A percentile compares a stretch with the other conserved stretches of the same genome.
Evolutionary conservation across 1,140 invertebrate genomes (phyloP).

Genomic region (Arctopsyche grandis): DNA sequence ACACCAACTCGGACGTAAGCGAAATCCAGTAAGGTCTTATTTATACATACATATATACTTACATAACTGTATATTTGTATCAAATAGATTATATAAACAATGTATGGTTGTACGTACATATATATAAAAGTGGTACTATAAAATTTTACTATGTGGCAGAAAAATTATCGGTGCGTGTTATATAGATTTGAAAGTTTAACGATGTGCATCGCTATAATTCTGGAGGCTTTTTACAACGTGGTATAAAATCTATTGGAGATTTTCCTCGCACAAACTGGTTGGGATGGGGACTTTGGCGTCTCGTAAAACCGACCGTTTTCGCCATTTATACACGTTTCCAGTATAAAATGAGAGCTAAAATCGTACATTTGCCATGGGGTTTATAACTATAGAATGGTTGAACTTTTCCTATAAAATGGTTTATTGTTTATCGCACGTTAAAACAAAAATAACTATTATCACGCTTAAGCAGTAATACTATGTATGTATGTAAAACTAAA

Average conservation of each 20-base stretch:
- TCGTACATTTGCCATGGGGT: not conserved
- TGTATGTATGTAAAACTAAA: too few species aligned
- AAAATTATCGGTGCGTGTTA: too few species aligned
- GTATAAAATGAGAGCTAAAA: constrained; percentile 2
- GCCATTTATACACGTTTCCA: not conserved
- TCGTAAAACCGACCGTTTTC: constrained; percentile 4
- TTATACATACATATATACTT: too few species aligned
- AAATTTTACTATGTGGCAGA: too few species aligned
- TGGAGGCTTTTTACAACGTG: not conserved
- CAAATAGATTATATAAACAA: too few species aligned
- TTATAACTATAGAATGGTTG: constrained; percentile 11
- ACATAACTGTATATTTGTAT: too few species aligned
- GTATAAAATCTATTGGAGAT: not conserved
- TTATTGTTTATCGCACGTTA: constrained; percentile 22
- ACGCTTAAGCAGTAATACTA: not conserved
- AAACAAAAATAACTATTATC: constrained; percentile 4
- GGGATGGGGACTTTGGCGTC: not conserved
- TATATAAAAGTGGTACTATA: not conserved
- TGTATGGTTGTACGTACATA: not conserved
- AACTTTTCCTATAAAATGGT: constrained; percentile 18
- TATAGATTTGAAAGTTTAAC: too few species aligned
- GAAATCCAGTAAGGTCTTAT: too few species aligned
- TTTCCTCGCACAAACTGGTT: not conserved
- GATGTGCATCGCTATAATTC: too few species aligned
- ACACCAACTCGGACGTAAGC: not conserved